Evolutionary conservation across 2,113 vertebrate species (phyloP).

Genomic region (Gila orcuttii): DNA sequence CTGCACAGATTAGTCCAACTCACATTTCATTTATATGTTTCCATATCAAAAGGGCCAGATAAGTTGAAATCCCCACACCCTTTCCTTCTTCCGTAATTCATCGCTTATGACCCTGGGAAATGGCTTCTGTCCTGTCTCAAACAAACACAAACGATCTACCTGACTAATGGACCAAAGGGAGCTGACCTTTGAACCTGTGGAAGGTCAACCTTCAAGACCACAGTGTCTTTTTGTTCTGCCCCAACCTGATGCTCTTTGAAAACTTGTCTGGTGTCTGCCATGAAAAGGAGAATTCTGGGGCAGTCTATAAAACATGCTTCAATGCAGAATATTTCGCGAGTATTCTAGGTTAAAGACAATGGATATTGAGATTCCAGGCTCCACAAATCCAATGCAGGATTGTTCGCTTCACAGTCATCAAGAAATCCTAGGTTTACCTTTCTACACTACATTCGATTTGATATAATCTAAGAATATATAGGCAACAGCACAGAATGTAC

Average conservation of each 20-base stretch:
- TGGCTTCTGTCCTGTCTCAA: not conserved
- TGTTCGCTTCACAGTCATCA: not conserved
- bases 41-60: not conserved
- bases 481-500: not conserved
- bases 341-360: not conserved
- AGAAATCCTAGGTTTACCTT: not conserved
- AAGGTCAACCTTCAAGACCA: conserved; percentile 24
- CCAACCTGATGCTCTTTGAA: not conserved
- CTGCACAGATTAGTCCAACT: conserved; percentile 42
- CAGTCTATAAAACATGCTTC: not conserved
- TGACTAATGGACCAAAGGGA: conserved; percentile 27
- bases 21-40: conserved; percentile 49
- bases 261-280: not conserved
- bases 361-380: not conserved
- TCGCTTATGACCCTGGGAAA: conserved; percentile 5
- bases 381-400: not conserved
- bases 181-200: conserved; percentile 20
- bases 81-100: not conserved
- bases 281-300: not conserved
- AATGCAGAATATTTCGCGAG: not conserved
- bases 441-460: not conserved
- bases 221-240: conserved; percentile 11
- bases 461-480: not conserved
- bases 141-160: conserved; percentile 4
- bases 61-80: not conserved